phyloP scores from a whole-genome alignment of 2,113 vertebrate genomes.

The Poecilia latipinna region DNA sequence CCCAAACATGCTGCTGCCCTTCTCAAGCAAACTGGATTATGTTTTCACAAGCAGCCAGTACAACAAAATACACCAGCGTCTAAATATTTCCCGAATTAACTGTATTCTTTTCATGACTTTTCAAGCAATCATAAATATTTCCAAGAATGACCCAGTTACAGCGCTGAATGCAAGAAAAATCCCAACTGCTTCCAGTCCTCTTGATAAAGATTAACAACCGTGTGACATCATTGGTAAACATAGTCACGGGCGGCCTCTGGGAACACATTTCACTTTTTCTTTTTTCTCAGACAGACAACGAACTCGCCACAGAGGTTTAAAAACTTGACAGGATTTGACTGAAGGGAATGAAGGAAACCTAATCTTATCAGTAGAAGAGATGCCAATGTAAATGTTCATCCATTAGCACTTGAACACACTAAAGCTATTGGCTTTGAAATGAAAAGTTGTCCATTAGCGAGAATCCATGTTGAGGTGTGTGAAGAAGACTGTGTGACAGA shows the following conservation, averaged over 20 bases:
- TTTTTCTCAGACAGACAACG: conserved; percentile 40
- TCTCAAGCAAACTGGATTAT: no score
- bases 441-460: conserved; percentile 25
- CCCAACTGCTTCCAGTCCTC: conserved; percentile 9
- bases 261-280: conserved; percentile 15
- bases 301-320: conserved; percentile 14
- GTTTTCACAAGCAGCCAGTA: no score
- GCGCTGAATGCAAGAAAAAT: background rate
- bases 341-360: background rate
- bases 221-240: conserved; percentile 56
- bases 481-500: conserved; percentile 21
- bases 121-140: background rate
- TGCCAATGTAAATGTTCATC: background rate
- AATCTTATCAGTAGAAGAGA: conserved; percentile 16
- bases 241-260: conserved; percentile 32
- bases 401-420: conserved; percentile 23
- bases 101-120: background rate
- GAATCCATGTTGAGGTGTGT: conserved; percentile 47
- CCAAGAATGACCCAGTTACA: background rate
- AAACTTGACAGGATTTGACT: conserved; percentile 4
- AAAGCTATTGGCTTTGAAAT: conserved; percentile 23
- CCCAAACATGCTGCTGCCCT: no score
- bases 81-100: background rate
- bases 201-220: conserved; percentile 41
- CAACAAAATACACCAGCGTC: background rate